Conservation (phyloP, 2,888 invertebrate genomes). For the Eledone cirrhosa region DNA sequence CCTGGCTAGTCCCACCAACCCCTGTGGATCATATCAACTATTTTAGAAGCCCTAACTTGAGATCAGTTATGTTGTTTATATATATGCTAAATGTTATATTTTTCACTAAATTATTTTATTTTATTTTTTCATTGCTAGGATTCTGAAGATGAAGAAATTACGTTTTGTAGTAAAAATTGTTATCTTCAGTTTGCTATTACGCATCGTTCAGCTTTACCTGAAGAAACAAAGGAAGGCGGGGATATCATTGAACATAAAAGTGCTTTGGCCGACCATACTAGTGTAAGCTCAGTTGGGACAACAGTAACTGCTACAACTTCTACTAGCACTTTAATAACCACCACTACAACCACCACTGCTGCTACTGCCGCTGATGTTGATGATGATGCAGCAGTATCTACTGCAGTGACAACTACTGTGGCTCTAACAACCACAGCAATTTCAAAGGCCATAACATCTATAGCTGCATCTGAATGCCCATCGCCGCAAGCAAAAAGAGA, state of each 20-base stretch:
- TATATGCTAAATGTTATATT: too few species aligned
- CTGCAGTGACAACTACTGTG: conserved; percentile 26
- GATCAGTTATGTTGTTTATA: too few species aligned
- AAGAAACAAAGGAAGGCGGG: conserved; percentile 35
- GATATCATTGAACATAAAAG: conserved; percentile 40
- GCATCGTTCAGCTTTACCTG: conserved; percentile 68
- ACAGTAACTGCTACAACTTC: conserved; percentile 32
- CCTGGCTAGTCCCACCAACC: too few species aligned
- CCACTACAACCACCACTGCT: conserved; percentile 31
- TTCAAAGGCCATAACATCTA: conserved; percentile 4
- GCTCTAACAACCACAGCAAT: conserved; percentile 25
- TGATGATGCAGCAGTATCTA: not conserved
- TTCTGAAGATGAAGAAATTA: conserved; percentile 65
- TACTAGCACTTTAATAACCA: conserved; percentile 22
- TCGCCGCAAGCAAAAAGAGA: conserved; percentile 24
- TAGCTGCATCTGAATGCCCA: conserved; percentile 35
- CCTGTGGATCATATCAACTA: too few species aligned
- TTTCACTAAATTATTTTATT: too few species aligned
- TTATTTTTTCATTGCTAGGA: conserved; percentile 47
- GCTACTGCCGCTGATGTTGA: too few species aligned
- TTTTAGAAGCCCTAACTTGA: too few species aligned
- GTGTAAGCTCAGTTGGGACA: conserved; percentile 30
- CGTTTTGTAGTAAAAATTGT: conserved; percentile 88
- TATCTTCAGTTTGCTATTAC: conserved; percentile 84
- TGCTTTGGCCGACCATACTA: conserved; percentile 28